Evolutionary conservation across 2,113 vertebrate species (phyloP), one percentile per base, ranked within the genome.

Genomic region (Malurus melanocephalus): DNA sequence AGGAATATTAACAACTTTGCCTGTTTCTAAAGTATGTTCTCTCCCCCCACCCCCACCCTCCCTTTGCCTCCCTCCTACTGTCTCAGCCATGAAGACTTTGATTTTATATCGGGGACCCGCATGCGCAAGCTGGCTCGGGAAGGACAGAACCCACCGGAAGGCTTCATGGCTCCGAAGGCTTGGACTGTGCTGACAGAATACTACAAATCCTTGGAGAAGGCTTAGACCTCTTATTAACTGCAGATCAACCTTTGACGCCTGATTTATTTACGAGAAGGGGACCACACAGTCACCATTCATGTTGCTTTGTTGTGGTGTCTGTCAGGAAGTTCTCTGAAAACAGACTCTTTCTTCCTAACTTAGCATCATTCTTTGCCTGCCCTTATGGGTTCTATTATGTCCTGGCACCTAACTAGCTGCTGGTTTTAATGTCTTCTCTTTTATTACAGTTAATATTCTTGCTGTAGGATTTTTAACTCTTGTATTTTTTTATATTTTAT

Each of bases 41-140:
- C 43, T 8, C 6, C 7, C 10, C 32, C 38, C 10, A 10, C 38
- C 38, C 24, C 20, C 46, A 43, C 42, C 42, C 42, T 43, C 17
- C 5, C 10, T 61, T 62, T 59, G 6, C 10, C 35, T 59, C 9
- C 11, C 27, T 57, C 35, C 65, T 46, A 3, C 33, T 74, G 28
- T 97, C 80, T 79, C 94, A 99, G 99, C 95, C 98, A 98, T 23
- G 98, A 99, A 97, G 99, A 99, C 95, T 99, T 98, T 76, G 99
- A 99, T 32, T 99, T 99, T 95, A 99, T 99, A 97, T 99, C 99
- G 13, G 99, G 99, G 93, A 99, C 99, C 33, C 98, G 99, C 66
- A 99, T 99, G 99, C 98, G 99, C 53, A 98, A 96, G 94, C 98
- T 99, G 97, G 99, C 99, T 67, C 98, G 98, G 5, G 98, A 99